Evolutionary conservation across 2,113 vertebrate species (phyloP).

Genomic region (Callaeas wilsoni): DNA sequence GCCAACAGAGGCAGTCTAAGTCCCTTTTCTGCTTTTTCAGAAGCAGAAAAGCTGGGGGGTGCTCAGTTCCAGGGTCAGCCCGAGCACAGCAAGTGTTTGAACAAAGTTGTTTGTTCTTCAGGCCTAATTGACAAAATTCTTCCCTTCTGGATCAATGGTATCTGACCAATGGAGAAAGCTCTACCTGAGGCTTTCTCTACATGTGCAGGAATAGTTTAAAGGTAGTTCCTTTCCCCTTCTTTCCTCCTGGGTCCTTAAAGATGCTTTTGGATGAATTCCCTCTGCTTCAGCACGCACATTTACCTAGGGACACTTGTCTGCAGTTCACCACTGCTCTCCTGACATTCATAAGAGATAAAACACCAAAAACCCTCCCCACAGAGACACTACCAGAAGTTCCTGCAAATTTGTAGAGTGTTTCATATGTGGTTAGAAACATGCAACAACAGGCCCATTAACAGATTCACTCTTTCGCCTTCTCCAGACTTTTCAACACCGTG

Average conservation of each 20-base stretch:
- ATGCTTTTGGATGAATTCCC: neutral
- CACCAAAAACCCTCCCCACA: neutral
- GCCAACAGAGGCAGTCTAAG: neutral
- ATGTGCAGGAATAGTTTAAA: neutral
- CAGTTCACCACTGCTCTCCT: neutral
- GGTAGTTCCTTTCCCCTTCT: neutral
- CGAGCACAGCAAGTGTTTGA: fast-evolving
- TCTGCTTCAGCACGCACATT: neutral
- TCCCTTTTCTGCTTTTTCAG: no score
- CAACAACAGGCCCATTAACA: neutral
- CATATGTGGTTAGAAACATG: neutral
- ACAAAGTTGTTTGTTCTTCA: neutral
- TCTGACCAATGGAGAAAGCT: neutral
- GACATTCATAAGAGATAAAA: neutral
- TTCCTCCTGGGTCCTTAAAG: neutral
- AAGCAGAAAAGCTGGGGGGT: neutral
- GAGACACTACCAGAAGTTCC: neutral
- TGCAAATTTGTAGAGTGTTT: neutral
- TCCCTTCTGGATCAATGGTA: neutral
- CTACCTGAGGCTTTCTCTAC: neutral
- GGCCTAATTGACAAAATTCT: neutral
- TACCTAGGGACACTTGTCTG: neutral
- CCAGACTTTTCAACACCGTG: neutral
- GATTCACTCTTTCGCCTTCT: neutral
- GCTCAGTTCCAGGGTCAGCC: neutral